These are phyloP conservation scores for Lutra lutra DNA, from an alignment of 2,797 vertebrate species.

Conservation along the genomic window DNA sequence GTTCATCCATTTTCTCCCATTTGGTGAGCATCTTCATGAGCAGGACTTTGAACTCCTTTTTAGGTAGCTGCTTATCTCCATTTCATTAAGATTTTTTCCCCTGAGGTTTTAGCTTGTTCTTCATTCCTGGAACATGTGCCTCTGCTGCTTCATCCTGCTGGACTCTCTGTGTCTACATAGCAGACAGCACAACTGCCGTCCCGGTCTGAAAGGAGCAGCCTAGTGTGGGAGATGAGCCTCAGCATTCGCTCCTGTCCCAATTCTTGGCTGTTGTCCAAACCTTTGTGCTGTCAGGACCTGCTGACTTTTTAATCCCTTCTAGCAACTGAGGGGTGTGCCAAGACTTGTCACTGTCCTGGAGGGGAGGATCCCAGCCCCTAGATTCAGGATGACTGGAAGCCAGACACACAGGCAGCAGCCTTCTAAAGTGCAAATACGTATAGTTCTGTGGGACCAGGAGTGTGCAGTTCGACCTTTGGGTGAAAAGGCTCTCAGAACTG, in stretches of 20 bases:
- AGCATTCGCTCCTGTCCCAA: rapidly evolving
- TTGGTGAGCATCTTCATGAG: not conserved
- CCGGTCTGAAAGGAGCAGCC: not conserved
- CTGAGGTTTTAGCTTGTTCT: not conserved
- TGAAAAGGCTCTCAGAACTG: not conserved
- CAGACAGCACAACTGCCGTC: rapidly evolving
- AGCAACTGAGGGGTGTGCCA: not conserved
- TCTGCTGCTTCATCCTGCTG: not conserved
- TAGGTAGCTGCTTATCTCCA: too few relatives aligned
- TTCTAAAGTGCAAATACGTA: not conserved
- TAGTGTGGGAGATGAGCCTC: not conserved
- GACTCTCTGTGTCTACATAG: not conserved
- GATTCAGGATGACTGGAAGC: not conserved
- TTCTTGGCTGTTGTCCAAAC: not conserved
- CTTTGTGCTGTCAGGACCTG: not conserved
- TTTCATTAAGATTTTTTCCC: not conserved
- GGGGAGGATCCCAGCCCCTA: not conserved
- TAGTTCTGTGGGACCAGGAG: not conserved
- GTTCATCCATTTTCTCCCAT: too few relatives aligned
- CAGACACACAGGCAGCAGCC: not conserved
- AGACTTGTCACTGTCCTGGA: not conserved
- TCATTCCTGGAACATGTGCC: not conserved
- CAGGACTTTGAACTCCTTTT: not conserved
- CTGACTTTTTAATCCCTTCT: not conserved
- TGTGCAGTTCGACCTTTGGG: not conserved